Evolutionary conservation across 1,140 invertebrate species (phyloP).

Genomic region (Calephelis virginiensis): DNA sequence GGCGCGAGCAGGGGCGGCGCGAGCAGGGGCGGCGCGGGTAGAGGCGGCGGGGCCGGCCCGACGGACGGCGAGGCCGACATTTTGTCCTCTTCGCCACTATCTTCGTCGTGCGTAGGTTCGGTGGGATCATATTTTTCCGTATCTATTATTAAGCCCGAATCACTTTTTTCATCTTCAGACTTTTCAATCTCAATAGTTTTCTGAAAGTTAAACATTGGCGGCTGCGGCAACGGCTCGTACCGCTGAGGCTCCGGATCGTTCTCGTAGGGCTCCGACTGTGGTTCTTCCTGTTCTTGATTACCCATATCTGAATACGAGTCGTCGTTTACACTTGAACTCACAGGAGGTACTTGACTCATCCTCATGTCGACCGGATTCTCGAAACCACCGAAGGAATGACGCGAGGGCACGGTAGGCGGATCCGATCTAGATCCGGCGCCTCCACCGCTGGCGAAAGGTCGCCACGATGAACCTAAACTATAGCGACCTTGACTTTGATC

Average conservation of each 20-base stretch:
- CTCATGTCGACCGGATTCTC: conserved; percentile 61
- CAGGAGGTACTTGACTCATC: conserved; percentile 37
- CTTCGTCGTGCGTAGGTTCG: conserved; percentile 81
- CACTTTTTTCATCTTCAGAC: conserved; percentile 81
- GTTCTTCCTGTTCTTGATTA: conserved; percentile 27
- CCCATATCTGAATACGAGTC: conserved; percentile 28
- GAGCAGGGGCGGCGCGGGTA: conserved; percentile 19
- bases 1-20: conserved; percentile 14
- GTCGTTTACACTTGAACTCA: conserved; percentile 24
- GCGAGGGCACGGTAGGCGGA: conserved; percentile 24
- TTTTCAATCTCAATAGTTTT: conserved; percentile 58
- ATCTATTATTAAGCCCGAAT: conserved; percentile 83
- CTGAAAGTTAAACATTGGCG: conserved; percentile 77
- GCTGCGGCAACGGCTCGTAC: conserved; percentile 74
- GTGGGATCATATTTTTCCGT: conserved; percentile 82
- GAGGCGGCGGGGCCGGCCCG: conserved; percentile 19
- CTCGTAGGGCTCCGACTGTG: conserved; percentile 32
- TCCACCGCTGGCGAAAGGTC: conserved; percentile 28
- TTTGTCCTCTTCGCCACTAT: conserved; percentile 52
- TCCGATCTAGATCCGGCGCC: conserved; percentile 27
- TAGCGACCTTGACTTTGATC: conserved; percentile 40
- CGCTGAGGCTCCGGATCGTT: conserved; percentile 75
- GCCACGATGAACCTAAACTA: conserved; percentile 42
- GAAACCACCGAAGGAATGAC: conserved; percentile 56
- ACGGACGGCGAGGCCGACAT: conserved; percentile 9